Evolutionary conservation across 2,113 vertebrate species (phyloP).

Genomic region (Corapipo altera): DNA sequence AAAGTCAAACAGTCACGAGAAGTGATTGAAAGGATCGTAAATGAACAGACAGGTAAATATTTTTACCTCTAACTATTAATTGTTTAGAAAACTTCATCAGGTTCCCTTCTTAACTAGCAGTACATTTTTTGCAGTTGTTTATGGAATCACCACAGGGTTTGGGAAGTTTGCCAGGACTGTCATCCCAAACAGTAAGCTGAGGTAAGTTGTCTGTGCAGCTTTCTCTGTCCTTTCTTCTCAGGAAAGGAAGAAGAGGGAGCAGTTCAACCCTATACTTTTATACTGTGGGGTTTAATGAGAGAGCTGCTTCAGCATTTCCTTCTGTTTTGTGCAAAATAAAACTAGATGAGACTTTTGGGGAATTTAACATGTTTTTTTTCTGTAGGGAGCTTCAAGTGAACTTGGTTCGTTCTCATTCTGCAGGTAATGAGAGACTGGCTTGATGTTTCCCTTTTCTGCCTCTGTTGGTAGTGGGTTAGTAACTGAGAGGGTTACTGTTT

Average conservation of each 20-base stretch:
- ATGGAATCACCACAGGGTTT: constrained; percentile 98
- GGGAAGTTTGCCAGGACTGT: constrained; percentile 97
- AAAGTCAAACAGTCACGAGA: constrained; percentile 87
- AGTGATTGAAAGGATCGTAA: constrained; percentile 92
- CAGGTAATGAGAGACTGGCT: constrained; percentile 75
- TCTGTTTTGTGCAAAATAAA: neutral
- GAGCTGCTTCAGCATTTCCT: neutral
- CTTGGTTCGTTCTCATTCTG: constrained; percentile 94
- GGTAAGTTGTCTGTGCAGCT: constrained; percentile 70
- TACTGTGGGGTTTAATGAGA: neutral
- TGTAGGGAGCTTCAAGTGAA: constrained; percentile 95
- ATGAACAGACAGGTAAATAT: constrained; percentile 86
- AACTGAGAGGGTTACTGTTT: neutral
- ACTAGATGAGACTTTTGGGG: neutral
- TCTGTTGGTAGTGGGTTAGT: neutral
- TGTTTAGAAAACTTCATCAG: neutral
- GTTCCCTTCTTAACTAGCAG: neutral
- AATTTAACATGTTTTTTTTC: neutral
- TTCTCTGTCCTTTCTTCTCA: neutral
- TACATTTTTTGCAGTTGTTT: constrained; percentile 84
- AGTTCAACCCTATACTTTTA: fast-evolving
- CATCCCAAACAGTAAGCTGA: constrained; percentile 90
- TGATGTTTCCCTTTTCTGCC: neutral
- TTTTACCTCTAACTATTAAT: neutral
- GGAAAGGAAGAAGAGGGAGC: neutral